Evolutionary conservation across 2,113 vertebrate genomes (phyloP).

Genomic region (Podocnemis expansa): DNA sequence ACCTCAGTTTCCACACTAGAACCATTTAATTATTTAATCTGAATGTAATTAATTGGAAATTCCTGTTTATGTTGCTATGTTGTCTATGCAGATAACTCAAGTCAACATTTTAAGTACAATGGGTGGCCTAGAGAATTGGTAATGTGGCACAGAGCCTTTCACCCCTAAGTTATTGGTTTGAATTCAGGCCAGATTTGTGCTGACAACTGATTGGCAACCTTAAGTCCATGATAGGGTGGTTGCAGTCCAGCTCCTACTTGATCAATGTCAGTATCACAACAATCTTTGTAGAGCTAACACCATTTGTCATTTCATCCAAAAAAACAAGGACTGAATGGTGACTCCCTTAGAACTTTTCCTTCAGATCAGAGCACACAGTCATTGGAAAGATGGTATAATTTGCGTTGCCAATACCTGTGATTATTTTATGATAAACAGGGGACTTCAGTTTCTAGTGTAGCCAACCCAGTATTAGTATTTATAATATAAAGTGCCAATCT

Average conservation of each 20-base stretch:
- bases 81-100: neutral
- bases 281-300: neutral
- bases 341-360: neutral
- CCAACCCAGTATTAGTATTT: neutral
- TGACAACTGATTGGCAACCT: neutral
- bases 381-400: accelerated
- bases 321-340: neutral
- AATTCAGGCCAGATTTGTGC: neutral
- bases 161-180: neutral
- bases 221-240: neutral
- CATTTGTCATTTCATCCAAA: neutral
- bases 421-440: neutral
- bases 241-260: neutral
- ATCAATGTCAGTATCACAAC: neutral
- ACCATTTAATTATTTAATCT: slow-evolving; percentile 15
- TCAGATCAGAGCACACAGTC: accelerated
- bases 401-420: neutral
- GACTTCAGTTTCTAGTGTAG: neutral
- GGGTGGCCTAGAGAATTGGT: neutral
- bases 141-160: neutral
- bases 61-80: neutral
- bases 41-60: slow-evolving; percentile 34
- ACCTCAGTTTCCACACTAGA: neutral
- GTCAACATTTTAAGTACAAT: neutral
- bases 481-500: neutral